phyloP scores from a whole-genome alignment of 2,113 vertebrate species.

The Gasterosteus aculeatus region DNA sequence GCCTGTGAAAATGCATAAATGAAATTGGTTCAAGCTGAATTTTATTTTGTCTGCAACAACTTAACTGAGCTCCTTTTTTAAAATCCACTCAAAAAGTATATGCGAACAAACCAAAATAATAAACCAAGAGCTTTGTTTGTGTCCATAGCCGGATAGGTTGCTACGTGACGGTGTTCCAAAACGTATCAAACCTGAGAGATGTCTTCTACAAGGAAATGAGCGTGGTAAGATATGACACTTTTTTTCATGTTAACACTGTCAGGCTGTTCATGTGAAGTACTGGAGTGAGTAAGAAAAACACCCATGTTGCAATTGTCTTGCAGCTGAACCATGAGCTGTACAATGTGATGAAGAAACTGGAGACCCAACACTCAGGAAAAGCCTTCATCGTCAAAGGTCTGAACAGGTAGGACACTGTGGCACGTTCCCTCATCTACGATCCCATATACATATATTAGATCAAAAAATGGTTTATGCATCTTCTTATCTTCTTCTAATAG shows the following conservation, averaged over 20 bases:
- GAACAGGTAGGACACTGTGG: slow-evolving; percentile 53
- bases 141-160: slow-evolving; percentile 87
- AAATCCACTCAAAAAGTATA: neutral
- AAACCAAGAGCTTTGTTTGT: slow-evolving; percentile 10
- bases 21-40: neutral
- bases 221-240: slow-evolving; percentile 80
- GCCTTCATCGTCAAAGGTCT: slow-evolving; percentile 92
- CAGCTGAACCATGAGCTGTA: slow-evolving; percentile 88
- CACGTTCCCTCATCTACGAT: too few relatives aligned
- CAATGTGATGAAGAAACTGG: slow-evolving; percentile 91
- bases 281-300: too few relatives aligned
- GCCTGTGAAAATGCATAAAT: neutral
- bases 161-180: slow-evolving; percentile 92
- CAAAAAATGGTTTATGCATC: neutral
- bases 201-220: slow-evolving; percentile 98
- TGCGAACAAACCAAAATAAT: neutral
- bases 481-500: slow-evolving; percentile 54
- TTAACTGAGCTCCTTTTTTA: neutral
- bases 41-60: neutral
- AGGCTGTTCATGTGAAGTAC: neutral
- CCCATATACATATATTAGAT: too few relatives aligned
- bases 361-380: slow-evolving; percentile 91
- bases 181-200: slow-evolving; percentile 92
- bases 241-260: neutral
- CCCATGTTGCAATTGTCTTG: neutral